A percentile compares a stretch with the other conserved stretches of the same genome.
phyloP scores from a whole-genome alignment of 2,888 invertebrate species.

The Crossocerus cetratus region DNA sequence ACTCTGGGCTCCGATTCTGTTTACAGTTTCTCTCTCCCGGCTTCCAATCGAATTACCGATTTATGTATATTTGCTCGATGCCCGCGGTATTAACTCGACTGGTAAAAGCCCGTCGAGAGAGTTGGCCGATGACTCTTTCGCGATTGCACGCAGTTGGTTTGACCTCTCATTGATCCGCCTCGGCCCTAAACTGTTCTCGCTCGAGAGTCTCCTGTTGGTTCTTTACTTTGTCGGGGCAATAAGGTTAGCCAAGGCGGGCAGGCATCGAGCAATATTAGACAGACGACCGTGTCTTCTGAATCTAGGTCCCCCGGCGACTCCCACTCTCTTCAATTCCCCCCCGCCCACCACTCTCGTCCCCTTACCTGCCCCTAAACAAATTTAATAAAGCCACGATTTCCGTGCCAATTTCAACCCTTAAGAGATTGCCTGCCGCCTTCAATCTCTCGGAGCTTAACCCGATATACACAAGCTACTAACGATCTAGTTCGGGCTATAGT shows the following conservation, averaged over 20 bases:
- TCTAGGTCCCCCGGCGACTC: conserved; percentile 50
- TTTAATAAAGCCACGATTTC: conserved; percentile 76
- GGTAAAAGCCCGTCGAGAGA: not conserved
- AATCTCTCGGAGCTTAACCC: conserved; percentile 41
- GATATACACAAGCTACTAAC: conserved; percentile 41
- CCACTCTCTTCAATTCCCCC: conserved; percentile 5
- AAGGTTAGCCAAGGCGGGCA: conserved; percentile 67
- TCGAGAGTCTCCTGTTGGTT: conserved; percentile 59
- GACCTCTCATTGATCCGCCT: conserved; percentile 66
- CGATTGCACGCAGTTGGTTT: conserved; percentile 51
- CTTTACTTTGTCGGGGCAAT: conserved; percentile 71
- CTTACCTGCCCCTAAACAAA: conserved; percentile 72
- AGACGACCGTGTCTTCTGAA: conserved; percentile 60
- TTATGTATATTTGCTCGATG: no score
- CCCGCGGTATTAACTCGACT: not conserved
- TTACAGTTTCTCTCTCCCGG: no score
- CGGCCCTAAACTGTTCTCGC: conserved; percentile 60
- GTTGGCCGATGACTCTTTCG: conserved; percentile 22
- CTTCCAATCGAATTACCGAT: no score
- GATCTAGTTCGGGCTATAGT: conserved; percentile 27
- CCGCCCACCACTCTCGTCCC: conserved; percentile 24
- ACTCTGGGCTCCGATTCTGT: not conserved
- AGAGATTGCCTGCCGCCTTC: conserved; percentile 55
- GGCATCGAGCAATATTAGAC: conserved; percentile 70
- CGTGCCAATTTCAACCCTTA: conserved; percentile 67